Base-by-base conservation (phyloP, 2,888 invertebrate genomes). In the Archips xylosteana region DNA sequence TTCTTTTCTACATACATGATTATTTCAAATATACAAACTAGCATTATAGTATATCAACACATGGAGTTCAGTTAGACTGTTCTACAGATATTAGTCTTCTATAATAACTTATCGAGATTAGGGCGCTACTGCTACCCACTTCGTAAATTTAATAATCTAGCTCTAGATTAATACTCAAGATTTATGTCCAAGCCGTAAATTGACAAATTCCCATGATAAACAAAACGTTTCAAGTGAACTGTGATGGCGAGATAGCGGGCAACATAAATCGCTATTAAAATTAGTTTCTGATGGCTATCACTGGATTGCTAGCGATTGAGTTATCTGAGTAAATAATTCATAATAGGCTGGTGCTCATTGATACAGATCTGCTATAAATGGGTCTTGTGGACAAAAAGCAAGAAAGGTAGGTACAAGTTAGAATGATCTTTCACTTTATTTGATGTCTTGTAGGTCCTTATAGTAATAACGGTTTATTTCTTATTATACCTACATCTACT, bases 211-310 rank as follows among this genome's bases (percentile, higher is more conserved):
- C 71, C 47, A 49, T 47, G 68, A 59, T 64, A 70, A 54, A 73
- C 75, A 75, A 75, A 79, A 76, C 81, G 83, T 84, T 87, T 83
- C 39, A 65, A 71, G 60, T 39, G 10, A 39, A 60, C 60, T 12
- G 85, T 78, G 89, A 89, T 88, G 87, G 80, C 77, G 69, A 39
- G 73, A 73, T 73, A 73, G 49, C 63, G 39, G 23, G 71, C 72
- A 76, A 81, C 77, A 82, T 79, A 83, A 86, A 85, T 85, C 83
- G 79, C 80, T 84, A 85, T 86, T 86, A 81, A 86, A 87, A 87
- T 87, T 81, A 84, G 83, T 77, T 82, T 64, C 64, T 76, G 87
- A 88, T 87, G 73, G 10, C 64, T 84, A 88, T 87, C 87, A 76
- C 72, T 75, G 76, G 67, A 76, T 78, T 79, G 76, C 79, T 45